phyloP scores from a whole-genome alignment of 2,797 vertebrate species.

The Cryptoprocta ferox region DNA sequence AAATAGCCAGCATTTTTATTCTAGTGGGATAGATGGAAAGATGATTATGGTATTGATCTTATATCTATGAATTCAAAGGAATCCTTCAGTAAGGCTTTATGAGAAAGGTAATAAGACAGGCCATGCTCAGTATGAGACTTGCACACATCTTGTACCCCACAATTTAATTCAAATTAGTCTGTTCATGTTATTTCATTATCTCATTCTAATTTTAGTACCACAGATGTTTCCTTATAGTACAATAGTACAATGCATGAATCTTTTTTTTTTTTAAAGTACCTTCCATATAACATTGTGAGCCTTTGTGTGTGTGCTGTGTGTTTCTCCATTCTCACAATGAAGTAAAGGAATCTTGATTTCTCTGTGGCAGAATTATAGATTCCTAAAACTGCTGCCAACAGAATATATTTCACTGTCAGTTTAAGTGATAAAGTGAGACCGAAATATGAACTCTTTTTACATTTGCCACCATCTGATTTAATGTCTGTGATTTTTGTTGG shows the following conservation, averaged over 20 bases:
- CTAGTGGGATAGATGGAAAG: neutral
- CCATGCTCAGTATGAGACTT: slow-evolving; percentile 60
- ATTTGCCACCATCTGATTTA: neutral
- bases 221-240: slow-evolving; percentile 65
- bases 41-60: neutral
- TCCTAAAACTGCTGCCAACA: neutral
- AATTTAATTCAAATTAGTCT: slow-evolving; percentile 72
- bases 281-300: neutral
- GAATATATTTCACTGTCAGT: neutral
- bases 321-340: neutral
- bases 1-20: neutral
- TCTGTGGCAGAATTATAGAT: neutral
- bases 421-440: neutral
- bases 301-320: neutral
- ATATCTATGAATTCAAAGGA: slow-evolving; percentile 52
- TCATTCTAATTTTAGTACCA: slow-evolving; percentile 65
- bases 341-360: neutral
- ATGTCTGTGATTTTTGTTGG: neutral
- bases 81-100: slow-evolving; percentile 55
- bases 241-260: neutral
- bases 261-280: neutral
- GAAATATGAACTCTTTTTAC: neutral
- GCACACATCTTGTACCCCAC: slow-evolving; percentile 19
- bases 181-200: slow-evolving; percentile 69
- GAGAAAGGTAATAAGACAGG: slow-evolving; percentile 63